Evolutionary conservation across 2,113 vertebrate species (phyloP).

Genomic region (Scartelaos histophorus): DNA sequence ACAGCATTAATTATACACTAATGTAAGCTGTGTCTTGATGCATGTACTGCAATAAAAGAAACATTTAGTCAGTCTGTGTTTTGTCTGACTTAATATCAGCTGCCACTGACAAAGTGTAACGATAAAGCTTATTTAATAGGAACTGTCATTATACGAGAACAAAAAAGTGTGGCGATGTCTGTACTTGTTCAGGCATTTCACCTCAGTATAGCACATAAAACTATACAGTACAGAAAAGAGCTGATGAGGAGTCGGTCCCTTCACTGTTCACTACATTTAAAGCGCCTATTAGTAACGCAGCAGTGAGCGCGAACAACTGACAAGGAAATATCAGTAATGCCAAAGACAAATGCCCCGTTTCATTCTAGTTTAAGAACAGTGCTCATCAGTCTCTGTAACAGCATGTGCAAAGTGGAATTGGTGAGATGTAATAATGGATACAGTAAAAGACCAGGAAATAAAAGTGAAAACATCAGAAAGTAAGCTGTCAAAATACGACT

Average conservation of each 20-base stretch:
- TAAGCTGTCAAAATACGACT: no score
- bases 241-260: slow-evolving; percentile 1
- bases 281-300: not conserved
- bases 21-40: slow-evolving; percentile 61
- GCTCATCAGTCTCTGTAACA: not conserved
- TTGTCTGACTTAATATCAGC: not conserved
- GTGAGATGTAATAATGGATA: not conserved
- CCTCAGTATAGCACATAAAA: no score
- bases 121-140: not conserved
- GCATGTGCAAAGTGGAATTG: not conserved
- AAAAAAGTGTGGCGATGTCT: not conserved
- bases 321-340: not conserved
- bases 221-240: no score
- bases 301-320: not conserved
- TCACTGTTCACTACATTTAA: not conserved
- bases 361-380: not conserved
- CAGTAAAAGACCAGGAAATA: not conserved
- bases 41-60: slow-evolving; percentile 69
- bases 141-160: not conserved
- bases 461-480: not conserved
- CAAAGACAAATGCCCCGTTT: not conserved
- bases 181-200: not conserved
- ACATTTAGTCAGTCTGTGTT: slow-evolving; percentile 17
- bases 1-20: slow-evolving; percentile 57
- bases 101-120: not conserved